Percentiles rank a stretch among this genome's conserved stretches.
Evolutionary conservation across 1,140 invertebrate species (phyloP).

Genomic region (Vanessa atalanta): DNA sequence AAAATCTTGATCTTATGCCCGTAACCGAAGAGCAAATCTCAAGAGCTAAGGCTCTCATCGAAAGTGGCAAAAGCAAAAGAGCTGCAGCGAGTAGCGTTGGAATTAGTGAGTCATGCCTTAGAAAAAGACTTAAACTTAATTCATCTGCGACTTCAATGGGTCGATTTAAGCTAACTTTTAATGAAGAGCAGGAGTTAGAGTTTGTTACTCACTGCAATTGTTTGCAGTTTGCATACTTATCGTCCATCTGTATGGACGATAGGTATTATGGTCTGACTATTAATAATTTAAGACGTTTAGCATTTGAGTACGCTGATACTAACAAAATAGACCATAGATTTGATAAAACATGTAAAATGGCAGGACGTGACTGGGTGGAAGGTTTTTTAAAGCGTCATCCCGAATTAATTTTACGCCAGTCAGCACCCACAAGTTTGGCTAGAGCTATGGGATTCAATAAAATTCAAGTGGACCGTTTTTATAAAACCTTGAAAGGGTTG

Average conservation of each 20-base stretch:
- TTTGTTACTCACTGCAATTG: not conserved
- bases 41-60: not conserved
- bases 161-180: not conserved
- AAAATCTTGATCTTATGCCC: not conserved
- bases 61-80: not conserved
- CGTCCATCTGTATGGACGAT: too few species aligned
- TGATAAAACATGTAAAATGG: slow-evolving; percentile 26
- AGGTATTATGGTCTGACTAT: too few species aligned
- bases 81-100: not conserved
- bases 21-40: not conserved
- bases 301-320: slow-evolving; percentile 27
- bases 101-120: not conserved
- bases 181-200: not conserved
- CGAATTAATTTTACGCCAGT: slow-evolving; percentile 20
- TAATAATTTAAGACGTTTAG: too few species aligned
- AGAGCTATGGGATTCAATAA: slow-evolving; percentile 44
- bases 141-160: not conserved
- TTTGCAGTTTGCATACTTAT: too few species aligned
- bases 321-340: slow-evolving; percentile 35
- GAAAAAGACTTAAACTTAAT: not conserved
- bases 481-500: slow-evolving; percentile 23
- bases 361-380: slow-evolving; percentile 35
- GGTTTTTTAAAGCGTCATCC: slow-evolving; percentile 32
- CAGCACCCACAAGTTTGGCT: slow-evolving; percentile 24
- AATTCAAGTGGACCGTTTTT: slow-evolving; percentile 33